Percentiles rank a stretch among this genome's conserved stretches.
phyloP scores from a whole-genome alignment of 2,797 vertebrate genomes.

The Hydrocynus forskahlii region DNA sequence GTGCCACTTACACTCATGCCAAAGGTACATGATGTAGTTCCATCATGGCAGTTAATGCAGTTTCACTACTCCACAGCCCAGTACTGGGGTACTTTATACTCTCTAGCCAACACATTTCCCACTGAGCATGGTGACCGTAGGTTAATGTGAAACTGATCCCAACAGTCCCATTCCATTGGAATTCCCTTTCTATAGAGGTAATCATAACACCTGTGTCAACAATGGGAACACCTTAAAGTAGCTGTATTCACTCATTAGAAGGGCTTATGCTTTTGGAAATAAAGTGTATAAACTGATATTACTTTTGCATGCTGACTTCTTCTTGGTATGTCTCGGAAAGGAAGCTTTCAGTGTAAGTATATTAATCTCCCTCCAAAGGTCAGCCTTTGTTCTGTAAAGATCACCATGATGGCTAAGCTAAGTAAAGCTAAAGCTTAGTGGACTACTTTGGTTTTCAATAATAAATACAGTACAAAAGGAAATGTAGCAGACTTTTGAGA shows the following conservation, averaged over 20 bases:
- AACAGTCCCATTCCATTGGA: too few species aligned
- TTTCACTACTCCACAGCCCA: not conserved
- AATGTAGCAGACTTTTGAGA: constrained; percentile 25
- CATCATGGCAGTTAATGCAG: not conserved
- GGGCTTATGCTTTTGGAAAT: too few species aligned
- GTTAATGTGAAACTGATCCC: too few species aligned
- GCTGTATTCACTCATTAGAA: too few species aligned
- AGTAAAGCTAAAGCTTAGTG: constrained; percentile 4
- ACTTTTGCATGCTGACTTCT: too few species aligned
- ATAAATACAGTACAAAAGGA: not conserved
- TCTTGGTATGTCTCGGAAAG: too few species aligned
- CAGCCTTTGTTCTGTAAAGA: constrained; percentile 2
- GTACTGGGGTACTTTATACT: not conserved
- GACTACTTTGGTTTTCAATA: not conserved
- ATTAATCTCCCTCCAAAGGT: constrained; percentile 8
- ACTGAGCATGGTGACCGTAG: too few species aligned
- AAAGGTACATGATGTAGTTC: not conserved
- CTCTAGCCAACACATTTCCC: too few species aligned
- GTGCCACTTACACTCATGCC: not conserved
- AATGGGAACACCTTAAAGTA: too few species aligned
- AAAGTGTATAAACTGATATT: too few species aligned
- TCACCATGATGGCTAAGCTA: not conserved
- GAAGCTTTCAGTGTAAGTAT: not conserved
- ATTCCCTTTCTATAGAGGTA: too few species aligned
- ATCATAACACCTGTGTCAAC: too few species aligned